phyloP scores from a whole-genome alignment of 2,797 vertebrate genomes.

The Antennarius maculatus region DNA sequence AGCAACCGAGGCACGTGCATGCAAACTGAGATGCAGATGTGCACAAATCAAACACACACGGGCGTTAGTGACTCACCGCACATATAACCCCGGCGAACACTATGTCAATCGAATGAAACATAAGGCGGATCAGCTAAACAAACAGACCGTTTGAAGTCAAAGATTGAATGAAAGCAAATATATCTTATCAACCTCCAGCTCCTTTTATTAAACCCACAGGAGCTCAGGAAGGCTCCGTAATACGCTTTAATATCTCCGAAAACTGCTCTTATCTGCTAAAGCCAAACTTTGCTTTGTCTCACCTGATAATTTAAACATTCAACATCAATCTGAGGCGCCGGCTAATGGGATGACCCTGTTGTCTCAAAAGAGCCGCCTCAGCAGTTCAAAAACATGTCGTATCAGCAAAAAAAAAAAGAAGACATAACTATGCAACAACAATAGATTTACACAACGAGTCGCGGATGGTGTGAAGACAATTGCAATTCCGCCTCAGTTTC shows the following conservation, averaged over 20 bases:
- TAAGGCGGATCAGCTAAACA: constrained; percentile 5
- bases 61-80: not conserved
- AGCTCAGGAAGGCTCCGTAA: constrained; percentile 4
- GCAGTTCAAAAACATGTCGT: constrained; percentile 60
- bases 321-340: constrained; percentile 51
- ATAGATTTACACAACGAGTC: constrained; percentile 36
- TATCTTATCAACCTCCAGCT: not conserved
- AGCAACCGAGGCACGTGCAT: constrained; percentile 32
- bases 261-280: constrained; percentile 21
- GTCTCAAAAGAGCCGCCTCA: constrained; percentile 64
- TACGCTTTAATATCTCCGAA: constrained; percentile 10
- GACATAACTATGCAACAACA: constrained; percentile 55
- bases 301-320: constrained; percentile 48
- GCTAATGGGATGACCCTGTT: constrained; percentile 69
- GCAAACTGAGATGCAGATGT: constrained; percentile 31
- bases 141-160: not conserved
- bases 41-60: constrained; percentile 9
- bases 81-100: constrained; percentile 14
- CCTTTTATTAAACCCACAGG: constrained; percentile 2
- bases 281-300: constrained; percentile 37
- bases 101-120: constrained; percentile 18
- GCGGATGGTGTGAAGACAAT: constrained; percentile 28
- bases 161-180: not conserved
- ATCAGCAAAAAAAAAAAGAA: constrained; percentile 62
- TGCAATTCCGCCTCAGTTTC: constrained; percentile 1